A percentile compares a stretch with the other conserved stretches of the same genome.
These are phyloP conservation scores for Oligia strigilis DNA, from an alignment of 2,888 invertebrate species.

Conservation along the genomic window DNA sequence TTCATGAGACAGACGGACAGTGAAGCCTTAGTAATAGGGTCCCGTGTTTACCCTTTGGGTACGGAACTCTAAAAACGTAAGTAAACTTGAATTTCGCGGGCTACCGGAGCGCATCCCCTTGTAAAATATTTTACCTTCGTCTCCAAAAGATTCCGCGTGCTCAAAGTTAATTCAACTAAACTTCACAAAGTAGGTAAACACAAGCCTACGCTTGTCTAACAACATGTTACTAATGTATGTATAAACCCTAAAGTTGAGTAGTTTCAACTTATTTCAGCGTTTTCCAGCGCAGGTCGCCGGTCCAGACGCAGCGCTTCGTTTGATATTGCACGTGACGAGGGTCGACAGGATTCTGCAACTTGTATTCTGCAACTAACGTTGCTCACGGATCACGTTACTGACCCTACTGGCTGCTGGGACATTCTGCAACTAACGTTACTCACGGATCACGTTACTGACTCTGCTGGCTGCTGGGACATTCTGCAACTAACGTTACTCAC, in stretches of 20 bases:
- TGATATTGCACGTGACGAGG: constrained; percentile 64
- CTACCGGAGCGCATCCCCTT: background rate
- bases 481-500: constrained; percentile 1
- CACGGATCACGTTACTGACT: no score
- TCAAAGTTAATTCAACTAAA: constrained; percentile 23
- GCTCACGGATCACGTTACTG: background rate
- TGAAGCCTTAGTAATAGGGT: no score
- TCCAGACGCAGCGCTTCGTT: constrained; percentile 65
- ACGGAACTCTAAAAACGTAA: background rate
- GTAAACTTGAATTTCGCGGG: background rate
- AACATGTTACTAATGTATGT: constrained; percentile 24
- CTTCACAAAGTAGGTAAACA: constrained; percentile 18
- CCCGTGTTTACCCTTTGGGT: no score
- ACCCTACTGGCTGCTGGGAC: background rate
- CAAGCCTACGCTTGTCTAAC: constrained; percentile 5
- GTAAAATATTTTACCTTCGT: background rate
- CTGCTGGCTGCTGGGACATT: background rate
- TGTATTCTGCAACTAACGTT: background rate
- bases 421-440: no score
- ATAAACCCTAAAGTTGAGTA: constrained; percentile 64
- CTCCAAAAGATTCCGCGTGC: constrained; percentile 4
- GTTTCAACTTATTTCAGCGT: constrained; percentile 50
- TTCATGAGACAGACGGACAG: no score
- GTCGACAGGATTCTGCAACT: constrained; percentile 46
- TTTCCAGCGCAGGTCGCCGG: constrained; percentile 71